A percentile compares a stretch with the other conserved stretches of the same genome.
Conservation (phyloP, 2,888 invertebrate genomes). For the Anagyrus pseudococci region DNA sequence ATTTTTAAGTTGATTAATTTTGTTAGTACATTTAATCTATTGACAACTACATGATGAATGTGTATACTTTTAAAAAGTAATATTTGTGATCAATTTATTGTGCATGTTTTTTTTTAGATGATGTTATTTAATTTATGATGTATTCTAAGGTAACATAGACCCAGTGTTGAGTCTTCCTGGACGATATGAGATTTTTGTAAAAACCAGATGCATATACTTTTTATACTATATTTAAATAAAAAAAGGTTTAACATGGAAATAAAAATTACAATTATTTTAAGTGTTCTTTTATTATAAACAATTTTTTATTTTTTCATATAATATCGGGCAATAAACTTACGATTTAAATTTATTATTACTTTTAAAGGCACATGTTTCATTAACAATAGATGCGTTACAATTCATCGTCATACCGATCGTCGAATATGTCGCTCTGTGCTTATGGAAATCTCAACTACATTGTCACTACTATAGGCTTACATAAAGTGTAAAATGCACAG, state of each 20-base stretch:
- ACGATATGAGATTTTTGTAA: not conserved
- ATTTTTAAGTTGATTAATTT: not conserved
- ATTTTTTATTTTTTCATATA: conserved; percentile 56
- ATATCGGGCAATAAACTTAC: conserved; percentile 57
- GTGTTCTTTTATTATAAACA: conserved; percentile 56
- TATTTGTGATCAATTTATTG: not conserved
- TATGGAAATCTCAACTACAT: conserved; percentile 23
- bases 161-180: not conserved
- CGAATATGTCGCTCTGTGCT: conserved; percentile 39
- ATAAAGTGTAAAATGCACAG: conserved; percentile 31
- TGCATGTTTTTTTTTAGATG: not conserved
- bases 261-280: conserved; percentile 36
- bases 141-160: not conserved
- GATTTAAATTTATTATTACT: conserved; percentile 57
- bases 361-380: conserved; percentile 60
- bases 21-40: not conserved
- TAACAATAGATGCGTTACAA: conserved; percentile 41
- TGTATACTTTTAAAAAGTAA: not conserved
- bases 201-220: not conserved
- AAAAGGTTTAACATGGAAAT: not conserved
- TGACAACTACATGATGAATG: not conserved
- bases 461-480: conserved; percentile 26
- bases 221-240: not conserved
- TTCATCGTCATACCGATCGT: conserved; percentile 33
- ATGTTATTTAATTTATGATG: not conserved